A percentile compares a stretch with the other conserved stretches of the same genome.
Evolutionary conservation across 2,113 vertebrate genomes (phyloP).

Genomic region (Pseudonaja textilis): DNA sequence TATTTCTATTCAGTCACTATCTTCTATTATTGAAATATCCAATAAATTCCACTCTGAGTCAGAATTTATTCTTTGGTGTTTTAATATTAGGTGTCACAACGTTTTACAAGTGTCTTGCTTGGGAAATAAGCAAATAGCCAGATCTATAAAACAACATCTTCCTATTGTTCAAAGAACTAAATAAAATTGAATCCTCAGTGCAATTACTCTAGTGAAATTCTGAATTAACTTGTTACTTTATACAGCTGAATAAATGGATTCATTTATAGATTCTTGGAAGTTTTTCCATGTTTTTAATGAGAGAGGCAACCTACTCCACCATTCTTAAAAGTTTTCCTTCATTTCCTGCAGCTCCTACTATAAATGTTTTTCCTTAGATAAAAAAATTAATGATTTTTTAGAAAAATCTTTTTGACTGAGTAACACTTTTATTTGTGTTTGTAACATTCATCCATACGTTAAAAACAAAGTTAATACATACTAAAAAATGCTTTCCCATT

Average conservation of each 20-base stretch:
- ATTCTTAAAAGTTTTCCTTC: not conserved
- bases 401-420: slow-evolving; percentile 34
- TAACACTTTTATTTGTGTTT: slow-evolving; percentile 63
- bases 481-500: slow-evolving; percentile 76
- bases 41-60: not conserved
- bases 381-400: slow-evolving; percentile 47
- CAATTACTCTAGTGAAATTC: not conserved
- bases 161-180: not conserved
- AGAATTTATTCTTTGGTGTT: not conserved
- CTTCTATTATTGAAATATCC: not conserved
- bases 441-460: slow-evolving; percentile 69
- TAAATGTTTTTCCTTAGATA: slow-evolving; percentile 18
- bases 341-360: not conserved
- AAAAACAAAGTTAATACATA: slow-evolving; percentile 69
- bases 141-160: not conserved
- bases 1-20: not conserved
- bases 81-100: not conserved
- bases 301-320: accelerated
- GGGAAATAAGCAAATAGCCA: not conserved
- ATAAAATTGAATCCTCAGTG: not conserved
- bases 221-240: not conserved
- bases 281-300: not conserved
- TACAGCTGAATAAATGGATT: accelerated
- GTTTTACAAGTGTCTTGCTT: not conserved
- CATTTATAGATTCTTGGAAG: not conserved